Evolutionary conservation across 2,888 invertebrate species (phyloP), one percentile per base, ranked within the genome.

Genomic region (Tridacna crocea): DNA sequence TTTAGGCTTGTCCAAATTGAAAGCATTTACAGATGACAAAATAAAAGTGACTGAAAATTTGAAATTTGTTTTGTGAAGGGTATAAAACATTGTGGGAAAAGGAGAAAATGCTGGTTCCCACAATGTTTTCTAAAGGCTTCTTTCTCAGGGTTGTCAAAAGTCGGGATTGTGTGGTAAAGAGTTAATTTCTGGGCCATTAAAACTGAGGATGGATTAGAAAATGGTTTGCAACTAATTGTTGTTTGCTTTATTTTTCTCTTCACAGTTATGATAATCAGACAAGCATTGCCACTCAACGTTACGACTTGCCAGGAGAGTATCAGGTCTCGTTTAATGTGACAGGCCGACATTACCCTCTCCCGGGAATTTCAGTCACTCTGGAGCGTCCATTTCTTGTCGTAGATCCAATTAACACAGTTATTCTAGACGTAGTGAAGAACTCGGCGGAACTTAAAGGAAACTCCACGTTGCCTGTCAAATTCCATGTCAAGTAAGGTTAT

Each of bases 371-470:
- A 0, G 88, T 80, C 2, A 63, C 47, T 22, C 85, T 93, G 24
- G 87, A 90, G 12, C 72, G 70, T n/a, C 75, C 84, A 26, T 88
- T 94, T 46, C 76, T 83, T 4, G 92, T 91, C 8, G 89, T 92
- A 0, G 90, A 92, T 36, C 88, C 87, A 11, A 90, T 93, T 36
- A 82, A 84, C 24, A 76, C 73, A 13, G 75, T 90, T 11, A 77
- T 75, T n/a, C 36, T 91, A 12, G 76, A 74, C 4, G 80, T 79
- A 2, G 73, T 65, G n/a, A 68, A 79, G 2, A 75, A 72, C 17
- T 68, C 77, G 13, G 73, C 80, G 10, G 79, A 82, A 13, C 66
- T 86, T 24, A 58, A 48, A 17, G 77, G 79, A 22, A 82, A 80
- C 22, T 27, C 22, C 26, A 88, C 88, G 47, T 75, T 76, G 15